A percentile compares a stretch with the other conserved stretches of the same genome.
phyloP scores from a whole-genome alignment of 1,140 invertebrate species.

The Bombus sylvicola region DNA sequence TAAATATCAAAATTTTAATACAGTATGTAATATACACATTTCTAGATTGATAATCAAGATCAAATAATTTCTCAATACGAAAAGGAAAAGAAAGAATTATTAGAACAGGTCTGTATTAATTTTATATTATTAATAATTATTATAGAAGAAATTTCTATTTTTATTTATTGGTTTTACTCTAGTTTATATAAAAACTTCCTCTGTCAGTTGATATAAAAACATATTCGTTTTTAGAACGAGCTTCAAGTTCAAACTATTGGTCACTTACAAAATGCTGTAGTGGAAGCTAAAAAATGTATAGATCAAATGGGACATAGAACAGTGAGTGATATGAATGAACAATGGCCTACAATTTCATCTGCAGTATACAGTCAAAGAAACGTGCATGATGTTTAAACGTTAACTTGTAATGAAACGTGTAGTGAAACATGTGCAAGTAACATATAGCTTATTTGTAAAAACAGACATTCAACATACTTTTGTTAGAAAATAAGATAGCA shows the following conservation, averaged over 20 bases:
- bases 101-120: slow-evolving; percentile 71
- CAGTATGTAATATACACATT: slow-evolving; percentile 37
- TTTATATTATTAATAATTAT: not conserved
- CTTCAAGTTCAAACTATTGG: slow-evolving; percentile 80
- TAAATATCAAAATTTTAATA: slow-evolving; percentile 8
- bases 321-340: slow-evolving; percentile 78
- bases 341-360: slow-evolving; percentile 77
- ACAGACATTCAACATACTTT: not conserved
- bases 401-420: slow-evolving; percentile 35
- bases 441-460: not conserved
- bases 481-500: not conserved
- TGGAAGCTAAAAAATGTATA: slow-evolving; percentile 78
- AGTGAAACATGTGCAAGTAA: slow-evolving; percentile 24
- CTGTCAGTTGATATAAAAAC: not conserved
- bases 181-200: not conserved
- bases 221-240: slow-evolving; percentile 71
- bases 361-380: slow-evolving; percentile 77
- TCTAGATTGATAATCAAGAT: slow-evolving; percentile 75
- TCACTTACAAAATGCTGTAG: slow-evolving; percentile 78
- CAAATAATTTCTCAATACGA: slow-evolving; percentile 69
- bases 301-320: slow-evolving; percentile 78
- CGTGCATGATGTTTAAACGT: slow-evolving; percentile 81
- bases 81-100: slow-evolving; percentile 75
- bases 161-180: not conserved
- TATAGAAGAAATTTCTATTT: not conserved